A percentile compares a stretch with the other conserved stretches of the same genome.
Conservation (phyloP, 2,888 invertebrate genomes). For the Drosophila paranaensis region DNA sequence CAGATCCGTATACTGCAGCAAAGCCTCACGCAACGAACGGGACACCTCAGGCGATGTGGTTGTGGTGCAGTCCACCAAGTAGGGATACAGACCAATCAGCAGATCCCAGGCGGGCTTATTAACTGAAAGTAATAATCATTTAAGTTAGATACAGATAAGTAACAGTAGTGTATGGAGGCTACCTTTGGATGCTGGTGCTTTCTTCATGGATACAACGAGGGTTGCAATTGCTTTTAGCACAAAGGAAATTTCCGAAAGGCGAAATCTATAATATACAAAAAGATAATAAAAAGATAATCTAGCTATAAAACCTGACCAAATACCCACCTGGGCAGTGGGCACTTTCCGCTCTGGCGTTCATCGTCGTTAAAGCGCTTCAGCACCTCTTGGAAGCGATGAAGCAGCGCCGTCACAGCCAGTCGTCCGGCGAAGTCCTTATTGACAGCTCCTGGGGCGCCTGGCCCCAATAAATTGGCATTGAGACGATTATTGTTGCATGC, state of each 20-base stretch:
- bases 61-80: conserved; percentile 93
- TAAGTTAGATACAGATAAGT: background rate
- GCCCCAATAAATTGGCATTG: conserved; percentile 70
- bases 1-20: conserved; percentile 94
- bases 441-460: conserved; percentile 55
- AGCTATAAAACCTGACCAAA: background rate
- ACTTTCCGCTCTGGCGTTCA: conserved; percentile 92
- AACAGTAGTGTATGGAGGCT: conserved; percentile 48
- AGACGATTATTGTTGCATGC: conserved; percentile 85
- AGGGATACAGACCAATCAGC: conserved; percentile 95
- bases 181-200: conserved; percentile 94
- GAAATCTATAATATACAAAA: conserved; percentile 88
- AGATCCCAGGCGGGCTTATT: conserved; percentile 97
- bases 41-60: conserved; percentile 93
- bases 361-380: conserved; percentile 94
- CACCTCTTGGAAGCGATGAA: conserved; percentile 97
- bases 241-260: conserved; percentile 97
- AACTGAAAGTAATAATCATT: conserved; percentile 86
- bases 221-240: conserved; percentile 97
- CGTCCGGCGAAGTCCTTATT: conserved; percentile 89
- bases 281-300: no score
- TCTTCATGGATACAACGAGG: conserved; percentile 95
- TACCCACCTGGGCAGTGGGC: conserved; percentile 91
- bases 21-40: conserved; percentile 91
- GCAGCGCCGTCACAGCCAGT: conserved; percentile 94